Percentiles rank a stretch among this genome's conserved stretches.
phyloP scores from a whole-genome alignment of 2,797 vertebrate species.

The Pterois miles region DNA sequence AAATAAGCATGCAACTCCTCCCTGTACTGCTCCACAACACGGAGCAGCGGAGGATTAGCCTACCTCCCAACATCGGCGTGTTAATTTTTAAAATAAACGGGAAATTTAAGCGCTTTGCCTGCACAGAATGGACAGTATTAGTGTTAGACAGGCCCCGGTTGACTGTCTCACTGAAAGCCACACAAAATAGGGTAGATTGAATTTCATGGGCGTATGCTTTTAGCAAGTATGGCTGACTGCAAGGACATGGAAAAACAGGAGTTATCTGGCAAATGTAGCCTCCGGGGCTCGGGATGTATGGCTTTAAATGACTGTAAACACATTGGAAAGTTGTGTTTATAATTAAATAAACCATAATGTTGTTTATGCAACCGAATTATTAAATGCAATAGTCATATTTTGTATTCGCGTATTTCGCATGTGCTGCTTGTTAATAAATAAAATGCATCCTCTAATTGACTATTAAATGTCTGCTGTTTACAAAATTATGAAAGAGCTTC shows the following conservation, averaged over 20 bases:
- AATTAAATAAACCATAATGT: not conserved
- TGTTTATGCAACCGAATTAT: not conserved
- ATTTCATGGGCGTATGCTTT: slow-evolving; percentile 87
- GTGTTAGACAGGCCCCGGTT: slow-evolving; percentile 41
- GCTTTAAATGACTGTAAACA: not conserved
- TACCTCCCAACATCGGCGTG: slow-evolving; percentile 53
- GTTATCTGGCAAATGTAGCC: slow-evolving; percentile 43
- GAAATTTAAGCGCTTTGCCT: slow-evolving; percentile 26
- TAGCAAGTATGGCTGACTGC: slow-evolving; percentile 77
- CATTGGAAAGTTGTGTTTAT: not conserved
- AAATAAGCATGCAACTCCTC: slow-evolving; percentile 57
- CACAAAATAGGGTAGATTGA: slow-evolving; percentile 70
- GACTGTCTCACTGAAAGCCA: slow-evolving; percentile 39
- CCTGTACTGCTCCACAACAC: slow-evolving; percentile 39
- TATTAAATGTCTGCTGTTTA: slow-evolving; percentile 43
- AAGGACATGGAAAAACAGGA: slow-evolving; percentile 72
- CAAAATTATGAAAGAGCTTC: slow-evolving; percentile 30
- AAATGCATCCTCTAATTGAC: slow-evolving; percentile 5
- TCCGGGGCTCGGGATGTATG: slow-evolving; percentile 14
- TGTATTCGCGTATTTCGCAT: not conserved
- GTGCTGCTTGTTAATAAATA: not conserved
- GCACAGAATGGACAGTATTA: slow-evolving; percentile 1
- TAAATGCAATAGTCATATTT: not conserved
- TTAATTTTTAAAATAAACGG: slow-evolving; percentile 13
- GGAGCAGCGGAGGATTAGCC: slow-evolving; percentile 57